Evolutionary conservation across 2,797 vertebrate genomes (phyloP), one percentile per base, ranked within the genome.

Genomic region (Falco biarmicus): DNA sequence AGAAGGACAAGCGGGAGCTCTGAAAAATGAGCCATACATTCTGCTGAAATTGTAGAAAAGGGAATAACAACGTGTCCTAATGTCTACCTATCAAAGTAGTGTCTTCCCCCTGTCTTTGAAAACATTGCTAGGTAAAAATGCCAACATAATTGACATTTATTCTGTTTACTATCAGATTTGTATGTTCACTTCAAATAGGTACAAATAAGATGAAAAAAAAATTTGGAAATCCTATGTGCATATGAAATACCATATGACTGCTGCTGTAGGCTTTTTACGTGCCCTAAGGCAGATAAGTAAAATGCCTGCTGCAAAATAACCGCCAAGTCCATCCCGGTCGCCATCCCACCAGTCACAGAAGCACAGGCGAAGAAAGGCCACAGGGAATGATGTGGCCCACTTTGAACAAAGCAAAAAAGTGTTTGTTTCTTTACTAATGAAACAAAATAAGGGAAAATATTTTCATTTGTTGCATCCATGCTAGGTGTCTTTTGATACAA

Each of bases 1-100:
- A 85, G 80, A 78, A 95, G 86, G 78, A 90, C 69, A 95, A 97
- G 77, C 4, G 43, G 63, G 53, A 97, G 69, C 60, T 71, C 84
- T 92, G 77, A 82, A 63, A 87, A 69, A 95, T 47, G 57, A 94
- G 70, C 21, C 31, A 43, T 34, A 31, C 34, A 66, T 87, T 96
- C 18, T 91, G 76, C 41, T 9, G 13, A 90, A 63, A 81, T 25
- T 66, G 13, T 18, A 94, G 68, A 71, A 92, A 43, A 71, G 13
- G 65, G 51, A 81, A 45, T 81, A 92, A 74, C 29, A 87, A 79
- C 22, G 15, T 59, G 90, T 87, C 63, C 28, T 73, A 21, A 43
- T 53, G 56, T 29, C 17, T 61, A 68, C 12, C 13, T 34, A 45
- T 70, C 29, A 76, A 80, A 79, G 73, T 20, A 87, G 53, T 51